Evolutionary conservation across 2,888 invertebrate species (phyloP).

Genomic region (Caenorhabditis sinica): DNA sequence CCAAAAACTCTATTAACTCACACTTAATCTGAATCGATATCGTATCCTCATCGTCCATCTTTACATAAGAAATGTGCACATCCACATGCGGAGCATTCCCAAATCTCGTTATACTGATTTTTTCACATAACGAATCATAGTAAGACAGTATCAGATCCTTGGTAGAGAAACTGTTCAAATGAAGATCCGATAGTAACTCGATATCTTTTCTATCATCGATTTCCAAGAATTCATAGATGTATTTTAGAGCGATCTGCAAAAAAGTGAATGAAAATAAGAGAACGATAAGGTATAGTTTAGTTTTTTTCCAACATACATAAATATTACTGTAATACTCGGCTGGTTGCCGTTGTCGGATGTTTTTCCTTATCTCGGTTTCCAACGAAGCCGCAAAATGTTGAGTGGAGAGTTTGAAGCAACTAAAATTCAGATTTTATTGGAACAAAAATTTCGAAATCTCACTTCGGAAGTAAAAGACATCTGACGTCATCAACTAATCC

Average conservation of each 20-base stretch:
- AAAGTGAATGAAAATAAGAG: not conserved
- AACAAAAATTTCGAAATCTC: not conserved
- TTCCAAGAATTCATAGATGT: conserved; percentile 64
- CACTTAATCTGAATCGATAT: conserved; percentile 51
- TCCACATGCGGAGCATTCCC: conserved; percentile 53
- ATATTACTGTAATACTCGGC: conserved; percentile 71
- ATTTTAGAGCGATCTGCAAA: conserved; percentile 59
- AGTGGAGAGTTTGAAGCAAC: conserved; percentile 64
- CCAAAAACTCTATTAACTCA: no score
- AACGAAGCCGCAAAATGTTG: conserved; percentile 38
- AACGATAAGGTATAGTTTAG: not conserved
- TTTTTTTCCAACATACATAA: conserved; percentile 66
- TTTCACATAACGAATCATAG: conserved; percentile 69
- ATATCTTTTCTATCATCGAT: conserved; percentile 61
- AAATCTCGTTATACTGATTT: conserved; percentile 47
- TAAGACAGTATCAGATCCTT: conserved; percentile 69
- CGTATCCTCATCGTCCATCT: conserved; percentile 27
- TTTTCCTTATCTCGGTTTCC: conserved; percentile 58
- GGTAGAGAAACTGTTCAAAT: conserved; percentile 70
- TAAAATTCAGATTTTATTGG: conserved; percentile 19
- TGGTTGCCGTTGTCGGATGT: conserved; percentile 58
- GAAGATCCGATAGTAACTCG: conserved; percentile 49
- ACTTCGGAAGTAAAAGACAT: conserved; percentile 67
- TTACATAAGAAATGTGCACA: conserved; percentile 54
- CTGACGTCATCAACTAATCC: conserved; percentile 62